Conservation (phyloP, 2,113 vertebrate species). For the Labrus mixtus region DNA sequence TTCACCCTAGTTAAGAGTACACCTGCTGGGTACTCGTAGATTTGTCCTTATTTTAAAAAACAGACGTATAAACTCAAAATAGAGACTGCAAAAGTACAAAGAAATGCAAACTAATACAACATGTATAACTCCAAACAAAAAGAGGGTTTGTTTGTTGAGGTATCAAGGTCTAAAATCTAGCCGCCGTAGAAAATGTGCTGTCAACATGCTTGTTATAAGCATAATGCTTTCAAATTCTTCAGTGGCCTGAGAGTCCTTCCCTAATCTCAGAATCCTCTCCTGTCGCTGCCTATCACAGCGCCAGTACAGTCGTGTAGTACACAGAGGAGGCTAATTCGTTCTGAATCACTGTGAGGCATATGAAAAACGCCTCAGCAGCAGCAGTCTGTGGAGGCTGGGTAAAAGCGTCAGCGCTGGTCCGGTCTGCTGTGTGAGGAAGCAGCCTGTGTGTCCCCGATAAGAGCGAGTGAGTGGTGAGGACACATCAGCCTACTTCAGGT, state of each 20-base stretch:
- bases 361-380: constrained; percentile 44
- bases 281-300: constrained; percentile 18
- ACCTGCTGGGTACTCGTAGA: neutral
- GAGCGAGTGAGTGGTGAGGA: constrained; percentile 51
- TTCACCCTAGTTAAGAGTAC: neutral
- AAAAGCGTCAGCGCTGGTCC: constrained; percentile 43
- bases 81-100: neutral
- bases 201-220: constrained; percentile 12
- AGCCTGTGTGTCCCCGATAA: constrained; percentile 75
- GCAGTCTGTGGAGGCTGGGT: constrained; percentile 48
- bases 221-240: neutral
- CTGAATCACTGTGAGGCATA: constrained; percentile 37
- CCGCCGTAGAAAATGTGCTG: constrained; percentile 5
- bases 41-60: too few relatives aligned
- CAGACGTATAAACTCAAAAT: neutral
- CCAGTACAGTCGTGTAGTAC: constrained; percentile 25
- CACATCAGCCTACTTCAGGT: constrained; percentile 65
- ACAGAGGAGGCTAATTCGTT: constrained; percentile 51
- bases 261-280: constrained; percentile 36
- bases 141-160: neutral
- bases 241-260: constrained; percentile 1
- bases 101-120: neutral
- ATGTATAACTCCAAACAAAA: neutral
- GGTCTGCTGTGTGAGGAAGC: constrained; percentile 55
- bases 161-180: neutral